Conservation (phyloP, 1,140 invertebrate species). For the Magallana gigas region DNA sequence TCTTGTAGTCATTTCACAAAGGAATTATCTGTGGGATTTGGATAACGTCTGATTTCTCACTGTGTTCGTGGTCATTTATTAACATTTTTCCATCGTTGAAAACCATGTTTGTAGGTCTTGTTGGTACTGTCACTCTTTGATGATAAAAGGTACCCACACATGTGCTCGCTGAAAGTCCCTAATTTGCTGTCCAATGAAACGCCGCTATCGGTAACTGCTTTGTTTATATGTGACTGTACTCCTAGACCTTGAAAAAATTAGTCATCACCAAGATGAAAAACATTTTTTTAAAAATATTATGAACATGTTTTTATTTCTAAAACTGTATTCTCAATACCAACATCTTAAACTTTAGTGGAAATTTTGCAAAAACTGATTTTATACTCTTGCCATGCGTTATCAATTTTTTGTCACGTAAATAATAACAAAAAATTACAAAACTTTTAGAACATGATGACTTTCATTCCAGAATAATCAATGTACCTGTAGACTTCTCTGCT, state of each 20-base stretch:
- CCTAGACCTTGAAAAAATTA: too few relatives aligned
- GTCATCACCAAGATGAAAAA: too few relatives aligned
- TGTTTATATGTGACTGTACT: neutral
- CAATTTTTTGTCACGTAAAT: too few relatives aligned
- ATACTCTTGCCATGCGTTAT: too few relatives aligned
- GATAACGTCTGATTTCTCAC: neutral
- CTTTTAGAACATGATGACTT: constrained; percentile 22
- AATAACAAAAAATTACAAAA: neutral
- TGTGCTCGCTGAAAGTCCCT: neutral
- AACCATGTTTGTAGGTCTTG: neutral
- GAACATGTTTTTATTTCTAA: too few relatives aligned
- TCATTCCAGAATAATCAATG: constrained; percentile 49
- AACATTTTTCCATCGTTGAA: constrained; percentile 38
- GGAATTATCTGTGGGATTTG: too few relatives aligned
- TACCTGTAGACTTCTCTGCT: constrained; percentile 36
- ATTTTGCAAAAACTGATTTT: too few relatives aligned
- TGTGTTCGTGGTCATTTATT: neutral
- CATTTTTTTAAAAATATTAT: too few relatives aligned
- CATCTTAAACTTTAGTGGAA: too few relatives aligned
- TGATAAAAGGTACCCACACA: constrained; percentile 15
- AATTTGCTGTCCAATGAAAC: neutral
- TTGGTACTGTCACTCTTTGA: constrained; percentile 28
- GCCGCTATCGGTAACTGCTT: constrained; percentile 9
- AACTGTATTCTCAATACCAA: too few relatives aligned
- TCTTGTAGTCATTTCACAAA: too few relatives aligned